These are phyloP conservation scores for Lagorchestes hirsutus DNA, from an alignment of 2,797 vertebrate species.

Conservation along the genomic window DNA sequence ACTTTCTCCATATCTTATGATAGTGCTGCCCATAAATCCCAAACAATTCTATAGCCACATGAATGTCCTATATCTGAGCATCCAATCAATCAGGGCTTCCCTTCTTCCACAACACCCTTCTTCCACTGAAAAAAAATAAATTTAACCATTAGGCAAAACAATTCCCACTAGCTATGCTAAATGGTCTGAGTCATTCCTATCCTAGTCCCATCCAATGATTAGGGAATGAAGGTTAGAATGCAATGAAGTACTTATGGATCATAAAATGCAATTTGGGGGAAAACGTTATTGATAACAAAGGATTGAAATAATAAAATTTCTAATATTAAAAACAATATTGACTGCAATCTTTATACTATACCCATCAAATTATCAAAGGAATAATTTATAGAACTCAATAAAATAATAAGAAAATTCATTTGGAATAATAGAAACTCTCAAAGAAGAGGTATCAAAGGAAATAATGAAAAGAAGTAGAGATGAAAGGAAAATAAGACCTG, in stretches of 20 bases:
- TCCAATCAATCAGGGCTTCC: not conserved
- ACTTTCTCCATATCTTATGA: not conserved
- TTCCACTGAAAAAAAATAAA: not conserved
- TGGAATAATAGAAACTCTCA: not conserved
- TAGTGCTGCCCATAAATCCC: not conserved
- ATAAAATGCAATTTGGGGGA: not conserved
- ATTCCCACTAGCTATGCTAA: not conserved
- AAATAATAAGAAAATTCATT: not conserved
- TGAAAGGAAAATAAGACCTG: not conserved
- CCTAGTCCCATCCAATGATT: not conserved
- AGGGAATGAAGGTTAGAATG: not conserved
- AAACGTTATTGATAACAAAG: not conserved
- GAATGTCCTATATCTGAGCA: not conserved
- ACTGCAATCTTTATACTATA: not conserved
- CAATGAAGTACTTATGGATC: not conserved
- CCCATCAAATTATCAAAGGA: not conserved
- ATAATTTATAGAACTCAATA: not conserved
- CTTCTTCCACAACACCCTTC: not conserved
- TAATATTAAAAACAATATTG: not conserved
- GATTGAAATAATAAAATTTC: not conserved
- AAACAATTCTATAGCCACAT: not conserved
- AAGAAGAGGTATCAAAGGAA: not conserved
- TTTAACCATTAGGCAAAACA: not conserved
- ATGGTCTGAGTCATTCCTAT: not conserved
- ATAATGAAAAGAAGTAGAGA: not conserved